phyloP scores from a whole-genome alignment of 1,140 invertebrate genomes.

The Formica exsecta region DNA sequence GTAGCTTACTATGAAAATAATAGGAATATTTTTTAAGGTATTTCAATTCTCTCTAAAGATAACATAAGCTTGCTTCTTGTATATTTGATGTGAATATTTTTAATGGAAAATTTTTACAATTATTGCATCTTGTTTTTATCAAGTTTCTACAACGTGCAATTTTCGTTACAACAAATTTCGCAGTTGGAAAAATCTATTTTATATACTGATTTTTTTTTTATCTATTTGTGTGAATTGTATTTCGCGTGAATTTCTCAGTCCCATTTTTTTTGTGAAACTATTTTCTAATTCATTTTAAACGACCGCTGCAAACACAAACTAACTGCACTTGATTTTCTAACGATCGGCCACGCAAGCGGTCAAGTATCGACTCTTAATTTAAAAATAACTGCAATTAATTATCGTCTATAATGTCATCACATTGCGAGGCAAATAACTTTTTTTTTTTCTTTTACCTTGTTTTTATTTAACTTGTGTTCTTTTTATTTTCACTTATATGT shows the following conservation, averaged over 20 bases:
- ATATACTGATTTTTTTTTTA: background rate
- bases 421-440: background rate
- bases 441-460: background rate
- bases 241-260: background rate
- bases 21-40: too few relatives aligned
- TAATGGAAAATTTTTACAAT: background rate
- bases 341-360: background rate
- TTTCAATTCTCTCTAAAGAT: too few relatives aligned
- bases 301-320: background rate
- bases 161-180: background rate
- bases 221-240: background rate
- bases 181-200: background rate
- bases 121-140: background rate
- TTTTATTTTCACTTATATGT: too few relatives aligned
- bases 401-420: background rate
- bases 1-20: too few relatives aligned
- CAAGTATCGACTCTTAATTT: conserved; percentile 8
- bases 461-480: background rate
- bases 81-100: background rate
- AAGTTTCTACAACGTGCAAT: background rate
- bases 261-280: background rate
- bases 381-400: background rate
- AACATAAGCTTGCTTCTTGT: too few relatives aligned
- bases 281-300: conserved; percentile 12
- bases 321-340: background rate